Conservation (phyloP, 2,888 invertebrate species). For the Sarcophaga rosellei region DNA sequence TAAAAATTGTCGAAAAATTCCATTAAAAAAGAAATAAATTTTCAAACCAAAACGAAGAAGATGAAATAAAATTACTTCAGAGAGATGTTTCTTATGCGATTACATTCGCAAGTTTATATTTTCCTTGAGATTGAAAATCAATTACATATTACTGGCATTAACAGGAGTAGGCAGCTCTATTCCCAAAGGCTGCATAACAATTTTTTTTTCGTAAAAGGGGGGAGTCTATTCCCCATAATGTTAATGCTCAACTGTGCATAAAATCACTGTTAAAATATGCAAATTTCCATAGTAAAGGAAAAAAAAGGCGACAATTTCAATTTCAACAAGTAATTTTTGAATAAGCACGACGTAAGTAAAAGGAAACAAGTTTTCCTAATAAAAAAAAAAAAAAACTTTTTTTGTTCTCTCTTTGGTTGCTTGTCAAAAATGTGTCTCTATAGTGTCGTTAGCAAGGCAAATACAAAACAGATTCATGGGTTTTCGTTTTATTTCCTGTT, state of each 20-base stretch:
- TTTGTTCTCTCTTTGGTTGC: conserved; percentile 30
- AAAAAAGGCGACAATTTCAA: conserved; percentile 77
- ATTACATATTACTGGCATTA: conserved; percentile 64
- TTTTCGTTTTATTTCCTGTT: conserved; percentile 29
- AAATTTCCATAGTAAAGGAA: conserved; percentile 76
- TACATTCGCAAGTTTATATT: conserved; percentile 14
- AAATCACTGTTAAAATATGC: conserved; percentile 76
- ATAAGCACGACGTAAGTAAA: background rate
- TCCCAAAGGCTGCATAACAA: conserved; percentile 54
- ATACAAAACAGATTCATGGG: conserved; percentile 47
- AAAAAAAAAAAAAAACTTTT: conserved; percentile 24
- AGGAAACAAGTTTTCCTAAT: conserved; percentile 54
- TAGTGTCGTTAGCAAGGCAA: conserved; percentile 76
- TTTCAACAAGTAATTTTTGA: conserved; percentile 70
- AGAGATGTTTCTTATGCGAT: conserved; percentile 9
- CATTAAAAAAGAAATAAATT: conserved; percentile 20
- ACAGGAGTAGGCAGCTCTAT: background rate
- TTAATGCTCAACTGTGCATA: conserved; percentile 72
- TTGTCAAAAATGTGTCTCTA: conserved; percentile 76
- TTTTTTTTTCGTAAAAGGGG: background rate
- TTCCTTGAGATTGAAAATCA: conserved; percentile 66
- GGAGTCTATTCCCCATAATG: conserved; percentile 64
- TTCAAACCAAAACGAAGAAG: conserved; percentile 1
- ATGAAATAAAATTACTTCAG: conserved; percentile 1
- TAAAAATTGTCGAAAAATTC: background rate